These are phyloP conservation scores for Schizothorax lantsangensis DNA, from an alignment of 2,797 vertebrate species.

Conservation along the genomic window DNA sequence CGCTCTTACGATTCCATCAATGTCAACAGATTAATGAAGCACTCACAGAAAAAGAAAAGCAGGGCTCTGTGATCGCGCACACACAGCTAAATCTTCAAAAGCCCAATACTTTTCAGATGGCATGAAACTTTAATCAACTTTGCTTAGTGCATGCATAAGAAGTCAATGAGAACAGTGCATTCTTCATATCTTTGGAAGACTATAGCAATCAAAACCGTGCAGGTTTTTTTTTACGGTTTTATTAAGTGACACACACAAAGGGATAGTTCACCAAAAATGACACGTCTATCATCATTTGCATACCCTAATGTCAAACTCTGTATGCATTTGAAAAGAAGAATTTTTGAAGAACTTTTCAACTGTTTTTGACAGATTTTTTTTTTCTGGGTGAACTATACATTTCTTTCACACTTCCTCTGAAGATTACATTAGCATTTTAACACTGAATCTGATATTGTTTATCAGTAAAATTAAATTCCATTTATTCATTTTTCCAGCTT, in stretches of 20 bases:
- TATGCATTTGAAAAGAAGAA: background rate
- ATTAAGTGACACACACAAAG: background rate
- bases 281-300: background rate
- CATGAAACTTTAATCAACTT: conserved; percentile 34
- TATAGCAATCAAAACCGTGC: background rate
- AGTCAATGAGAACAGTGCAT: background rate
- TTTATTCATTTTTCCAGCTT: background rate
- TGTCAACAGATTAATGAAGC: conserved; percentile 45
- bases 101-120: conserved; percentile 21
- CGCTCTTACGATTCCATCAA: conserved; percentile 20
- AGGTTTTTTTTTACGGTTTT: background rate
- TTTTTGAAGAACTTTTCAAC: background rate
- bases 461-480: background rate
- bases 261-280: background rate
- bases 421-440: background rate
- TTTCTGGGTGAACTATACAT: background rate
- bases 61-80: background rate
- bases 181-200: background rate
- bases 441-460: background rate
- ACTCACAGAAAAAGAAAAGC: conserved; percentile 32
- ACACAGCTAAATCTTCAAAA: conserved; percentile 12
- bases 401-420: background rate
- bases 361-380: background rate
- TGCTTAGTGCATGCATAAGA: conserved; percentile 19
- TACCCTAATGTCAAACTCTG: background rate